A percentile compares a stretch with the other conserved stretches of the same genome.
These are phyloP conservation scores for Lota lota DNA, from an alignment of 2,113 vertebrate species.

Conservation along the genomic window DNA sequence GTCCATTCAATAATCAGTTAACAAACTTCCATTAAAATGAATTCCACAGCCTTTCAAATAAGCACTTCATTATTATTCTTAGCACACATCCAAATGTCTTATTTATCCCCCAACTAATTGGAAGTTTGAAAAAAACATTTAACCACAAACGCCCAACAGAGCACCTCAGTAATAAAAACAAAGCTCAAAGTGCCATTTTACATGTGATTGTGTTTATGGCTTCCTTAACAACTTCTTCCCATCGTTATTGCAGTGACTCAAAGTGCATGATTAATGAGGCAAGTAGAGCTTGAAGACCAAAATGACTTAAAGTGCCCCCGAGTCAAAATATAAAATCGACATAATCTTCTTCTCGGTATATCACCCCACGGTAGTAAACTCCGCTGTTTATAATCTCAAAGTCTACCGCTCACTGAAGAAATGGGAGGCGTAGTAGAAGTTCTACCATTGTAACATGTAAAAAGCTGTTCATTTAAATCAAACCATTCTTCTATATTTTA, in stretches of 20 bases:
- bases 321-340: constrained; percentile 51
- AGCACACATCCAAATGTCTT: too few species aligned
- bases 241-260: constrained; percentile 28
- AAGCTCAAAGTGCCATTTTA: constrained; percentile 10
- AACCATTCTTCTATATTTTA: background rate
- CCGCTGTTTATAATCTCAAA: constrained; percentile 43
- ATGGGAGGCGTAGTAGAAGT: constrained; percentile 20
- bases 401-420: constrained; percentile 31
- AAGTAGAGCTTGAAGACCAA: constrained; percentile 55
- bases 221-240: constrained; percentile 7
- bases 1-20: too few species aligned
- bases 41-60: too few species aligned
- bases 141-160: too few species aligned
- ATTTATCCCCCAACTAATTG: too few species aligned
- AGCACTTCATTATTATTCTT: too few species aligned
- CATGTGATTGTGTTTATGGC: constrained; percentile 10
- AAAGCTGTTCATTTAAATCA: background rate
- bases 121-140: too few species aligned
- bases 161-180: background rate
- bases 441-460: background rate
- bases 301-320: constrained; percentile 50
- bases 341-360: constrained; percentile 34
- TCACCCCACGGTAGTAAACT: constrained; percentile 37
- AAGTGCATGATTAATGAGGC: constrained; percentile 50
- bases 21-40: too few species aligned